Conservation (phyloP, 1,140 invertebrate genomes). For the Araneus ventricosus region DNA sequence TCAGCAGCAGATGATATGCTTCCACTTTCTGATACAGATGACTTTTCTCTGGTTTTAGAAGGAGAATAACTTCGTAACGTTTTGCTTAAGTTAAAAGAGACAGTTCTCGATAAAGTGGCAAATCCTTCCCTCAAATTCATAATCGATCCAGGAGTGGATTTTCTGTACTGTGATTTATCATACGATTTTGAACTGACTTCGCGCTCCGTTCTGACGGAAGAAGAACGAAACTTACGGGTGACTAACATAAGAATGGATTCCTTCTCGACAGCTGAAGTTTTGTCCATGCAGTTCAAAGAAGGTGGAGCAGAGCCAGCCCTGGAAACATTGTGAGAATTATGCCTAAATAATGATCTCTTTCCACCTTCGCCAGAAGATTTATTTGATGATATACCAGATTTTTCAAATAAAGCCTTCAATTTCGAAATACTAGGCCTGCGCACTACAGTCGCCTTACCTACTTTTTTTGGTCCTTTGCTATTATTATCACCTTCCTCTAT, state of each 20-base stretch:
- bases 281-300: slow-evolving; percentile 67
- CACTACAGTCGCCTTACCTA: slow-evolving; percentile 77
- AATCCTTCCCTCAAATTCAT: slow-evolving; percentile 54
- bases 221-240: slow-evolving; percentile 69
- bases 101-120: slow-evolving; percentile 47
- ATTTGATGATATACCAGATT: slow-evolving; percentile 56
- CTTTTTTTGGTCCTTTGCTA: slow-evolving; percentile 21
- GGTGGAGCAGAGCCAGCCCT: slow-evolving; percentile 70
- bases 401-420: slow-evolving; percentile 82
- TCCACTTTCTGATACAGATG: not conserved
- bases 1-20: not conserved
- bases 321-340: slow-evolving; percentile 70
- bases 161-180: slow-evolving; percentile 41
- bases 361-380: slow-evolving; percentile 20
- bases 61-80: slow-evolving; percentile 51
- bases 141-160: not conserved
- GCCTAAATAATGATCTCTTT: slow-evolving; percentile 58
- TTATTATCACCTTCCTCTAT: not conserved
- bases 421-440: slow-evolving; percentile 81
- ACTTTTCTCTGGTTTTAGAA: slow-evolving; percentile 1
- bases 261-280: slow-evolving; percentile 35
- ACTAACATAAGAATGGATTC: slow-evolving; percentile 67
- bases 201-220: slow-evolving; percentile 54
- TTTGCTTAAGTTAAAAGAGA: slow-evolving; percentile 61
- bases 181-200: slow-evolving; percentile 28